These are phyloP conservation scores for Limenitis camilla DNA, from an alignment of 2,888 invertebrate species.

Conservation along the genomic window DNA sequence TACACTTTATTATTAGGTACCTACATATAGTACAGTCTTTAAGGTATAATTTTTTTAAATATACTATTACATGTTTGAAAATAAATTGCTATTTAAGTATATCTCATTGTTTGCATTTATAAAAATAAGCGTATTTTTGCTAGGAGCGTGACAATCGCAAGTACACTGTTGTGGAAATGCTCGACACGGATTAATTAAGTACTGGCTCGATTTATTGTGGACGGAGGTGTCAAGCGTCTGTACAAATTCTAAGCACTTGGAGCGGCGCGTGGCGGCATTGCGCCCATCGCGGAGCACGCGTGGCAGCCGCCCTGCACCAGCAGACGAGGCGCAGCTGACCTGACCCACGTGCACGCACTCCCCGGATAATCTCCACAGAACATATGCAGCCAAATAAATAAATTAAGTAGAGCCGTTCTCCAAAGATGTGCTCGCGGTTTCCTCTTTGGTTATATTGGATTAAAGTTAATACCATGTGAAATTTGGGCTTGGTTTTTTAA, in stretches of 20 bases:
- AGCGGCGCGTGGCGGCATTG: conserved; percentile 37
- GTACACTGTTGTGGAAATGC: conserved; percentile 36
- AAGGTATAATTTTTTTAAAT: too few species aligned
- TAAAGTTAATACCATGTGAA: conserved; percentile 48
- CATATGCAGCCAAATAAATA: conserved; percentile 68
- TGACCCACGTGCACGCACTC: conserved; percentile 36
- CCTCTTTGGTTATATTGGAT: conserved; percentile 35
- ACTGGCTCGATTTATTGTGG: conserved; percentile 54
- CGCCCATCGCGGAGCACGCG: conserved; percentile 11
- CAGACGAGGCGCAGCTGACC: conserved; percentile 22
- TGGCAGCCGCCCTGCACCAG: conserved; percentile 19
- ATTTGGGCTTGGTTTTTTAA: conserved; percentile 22
- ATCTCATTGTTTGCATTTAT: too few species aligned
- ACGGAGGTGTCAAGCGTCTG: conserved; percentile 60
- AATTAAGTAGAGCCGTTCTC: conserved; percentile 56
- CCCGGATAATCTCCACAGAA: conserved; percentile 53
- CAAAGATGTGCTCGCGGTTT: conserved; percentile 35
- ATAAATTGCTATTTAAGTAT: too few species aligned
- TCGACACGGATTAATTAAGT: conserved; percentile 66
- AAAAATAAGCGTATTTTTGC: too few species aligned
- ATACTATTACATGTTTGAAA: too few species aligned
- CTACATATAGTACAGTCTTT: too few species aligned
- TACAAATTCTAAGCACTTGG: conserved; percentile 59
- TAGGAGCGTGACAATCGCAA: conserved; percentile 24
- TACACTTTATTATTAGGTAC: too few species aligned